Base-by-base conservation (phyloP, 2,797 vertebrate species). In the Champsocephalus esox region DNA sequence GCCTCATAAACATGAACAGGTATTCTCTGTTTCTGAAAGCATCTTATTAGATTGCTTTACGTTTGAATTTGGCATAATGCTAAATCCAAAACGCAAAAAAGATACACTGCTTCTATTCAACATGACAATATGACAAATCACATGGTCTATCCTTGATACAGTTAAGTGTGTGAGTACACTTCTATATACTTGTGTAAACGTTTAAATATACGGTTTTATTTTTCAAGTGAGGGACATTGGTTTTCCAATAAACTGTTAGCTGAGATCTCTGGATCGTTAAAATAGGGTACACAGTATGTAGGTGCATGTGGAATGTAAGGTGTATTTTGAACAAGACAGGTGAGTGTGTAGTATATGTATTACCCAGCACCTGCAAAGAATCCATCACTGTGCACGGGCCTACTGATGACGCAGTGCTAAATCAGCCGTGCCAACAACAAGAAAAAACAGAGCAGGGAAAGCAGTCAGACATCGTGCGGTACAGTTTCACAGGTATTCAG, bases 301-400 rank as follows among this genome's bases (percentile, higher is more conserved):
- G 16, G 12, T 28, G 9, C 34, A 45, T 77, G n/a, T 34, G n/a
- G 38, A 48, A 16, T 57, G 13, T 4, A 44, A 50, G 3, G 46
- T 24, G 12, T 21, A 62, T 50, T 19, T 38, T 38, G 34, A 38
- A 38, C 34, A 9, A 38, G 66, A 14, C 70, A 51, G 74, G 2
- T 28, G 52, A 2, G 3, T 56, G 34, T 9, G 7, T 38, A 38
- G 34, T 38, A 38, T 38, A 6, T 38, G 9, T 38, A 65, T 71
- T 61, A 46, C 28, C 57, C 48, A 60, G 57, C 77, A 77, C 57
- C 66, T 84, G 78, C 63, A 67, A 21, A 46, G 62, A 11, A 38
- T 63, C 28, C 34, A 34, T 61, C 28, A 49, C 43, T 52, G 48
- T 43, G 21, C 49, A 59, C 54, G 69, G 60, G 70, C 43, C 65